Conservation (phyloP, 2,113 vertebrate species). For the Forbesichthys agassizii region DNA sequence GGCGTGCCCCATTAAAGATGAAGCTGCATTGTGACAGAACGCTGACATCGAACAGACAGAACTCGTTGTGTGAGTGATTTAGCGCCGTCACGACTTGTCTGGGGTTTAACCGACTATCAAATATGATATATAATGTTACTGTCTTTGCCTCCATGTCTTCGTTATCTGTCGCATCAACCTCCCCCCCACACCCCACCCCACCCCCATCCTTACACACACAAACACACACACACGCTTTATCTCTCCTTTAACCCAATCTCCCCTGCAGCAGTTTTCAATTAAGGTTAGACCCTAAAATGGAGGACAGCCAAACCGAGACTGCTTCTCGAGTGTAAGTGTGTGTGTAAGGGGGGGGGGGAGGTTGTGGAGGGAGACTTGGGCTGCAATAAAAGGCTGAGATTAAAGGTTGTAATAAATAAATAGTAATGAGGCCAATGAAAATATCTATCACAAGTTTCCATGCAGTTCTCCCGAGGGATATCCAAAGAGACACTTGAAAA, state of each 20-base stretch:
- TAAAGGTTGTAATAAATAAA: constrained; percentile 57
- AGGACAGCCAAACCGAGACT: constrained; percentile 32
- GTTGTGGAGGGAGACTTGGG: constrained; percentile 12
- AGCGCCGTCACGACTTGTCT: constrained; percentile 23
- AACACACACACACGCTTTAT: not conserved
- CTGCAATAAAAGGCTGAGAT: constrained; percentile 50
- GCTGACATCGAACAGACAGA: constrained; percentile 17
- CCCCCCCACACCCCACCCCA: not conserved
- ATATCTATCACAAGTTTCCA: constrained; percentile 41
- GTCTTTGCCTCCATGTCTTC: constrained; percentile 20
- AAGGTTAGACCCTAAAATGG: constrained; percentile 46
- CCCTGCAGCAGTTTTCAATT: constrained; percentile 60
- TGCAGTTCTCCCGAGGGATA: constrained; percentile 13
- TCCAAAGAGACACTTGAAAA: constrained; percentile 14
- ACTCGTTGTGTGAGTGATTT: constrained; percentile 37
- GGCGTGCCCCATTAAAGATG: constrained; percentile 10
- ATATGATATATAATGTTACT: constrained; percentile 50
- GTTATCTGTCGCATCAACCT: not conserved
- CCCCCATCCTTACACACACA: not conserved
- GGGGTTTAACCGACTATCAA: constrained; percentile 30
- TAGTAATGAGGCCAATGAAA: constrained; percentile 45
- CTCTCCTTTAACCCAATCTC: constrained; percentile 13
- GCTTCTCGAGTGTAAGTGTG: not conserved
- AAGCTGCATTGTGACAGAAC: constrained; percentile 34
- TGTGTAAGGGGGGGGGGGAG: not conserved